These are phyloP conservation scores for Lucinisca nassula DNA, from an alignment of 2,888 invertebrate genomes.

Conservation along the genomic window DNA sequence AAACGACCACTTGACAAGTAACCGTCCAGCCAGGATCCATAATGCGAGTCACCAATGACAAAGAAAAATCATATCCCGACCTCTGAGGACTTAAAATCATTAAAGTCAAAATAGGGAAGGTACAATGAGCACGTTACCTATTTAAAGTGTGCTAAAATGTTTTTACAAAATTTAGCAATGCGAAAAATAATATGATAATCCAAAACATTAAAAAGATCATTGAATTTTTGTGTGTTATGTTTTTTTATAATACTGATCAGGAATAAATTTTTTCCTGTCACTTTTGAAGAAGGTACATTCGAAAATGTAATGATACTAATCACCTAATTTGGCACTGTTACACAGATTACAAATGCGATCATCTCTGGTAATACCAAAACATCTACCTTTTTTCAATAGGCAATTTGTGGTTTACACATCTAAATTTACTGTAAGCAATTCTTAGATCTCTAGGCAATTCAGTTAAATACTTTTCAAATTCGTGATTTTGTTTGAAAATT, in stretches of 20 bases:
- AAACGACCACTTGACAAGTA: too few species aligned
- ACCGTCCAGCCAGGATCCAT: too few species aligned
- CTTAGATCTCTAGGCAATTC: background rate
- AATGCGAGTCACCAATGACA: too few species aligned
- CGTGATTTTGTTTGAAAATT: background rate
- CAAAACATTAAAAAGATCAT: background rate
- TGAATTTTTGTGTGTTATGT: background rate
- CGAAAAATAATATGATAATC: background rate
- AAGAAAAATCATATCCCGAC: too few species aligned
- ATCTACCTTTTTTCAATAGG: conserved; percentile 4
- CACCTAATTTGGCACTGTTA: conserved; percentile 1
- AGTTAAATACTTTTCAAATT: background rate
- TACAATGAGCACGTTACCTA: background rate
- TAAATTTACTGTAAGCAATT: conserved; percentile 1
- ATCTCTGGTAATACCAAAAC: background rate
- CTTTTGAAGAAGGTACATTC: background rate
- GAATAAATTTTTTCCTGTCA: background rate
- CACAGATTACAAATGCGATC: background rate
- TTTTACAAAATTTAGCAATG: conserved; percentile 5
- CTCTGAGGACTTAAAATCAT: too few species aligned
- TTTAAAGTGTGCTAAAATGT: background rate
- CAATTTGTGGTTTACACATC: background rate
- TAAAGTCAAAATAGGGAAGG: background rate
- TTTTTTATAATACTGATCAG: background rate
- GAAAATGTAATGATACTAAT: background rate